Evolutionary conservation across 2,797 vertebrate genomes (phyloP).

Genomic region (Phyllotis vaccarum): DNA sequence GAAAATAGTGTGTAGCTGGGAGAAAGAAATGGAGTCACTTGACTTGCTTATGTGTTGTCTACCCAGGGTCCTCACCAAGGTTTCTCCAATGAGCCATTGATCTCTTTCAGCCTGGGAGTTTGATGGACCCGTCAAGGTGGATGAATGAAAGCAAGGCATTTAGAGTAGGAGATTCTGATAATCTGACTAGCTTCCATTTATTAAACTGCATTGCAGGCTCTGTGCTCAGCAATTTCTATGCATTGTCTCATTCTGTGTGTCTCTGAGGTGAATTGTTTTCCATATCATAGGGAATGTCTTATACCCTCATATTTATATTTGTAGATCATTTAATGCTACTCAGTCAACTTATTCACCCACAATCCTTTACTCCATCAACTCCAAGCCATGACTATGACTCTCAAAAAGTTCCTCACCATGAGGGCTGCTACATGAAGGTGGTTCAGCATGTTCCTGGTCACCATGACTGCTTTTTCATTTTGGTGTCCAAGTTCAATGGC

Average conservation of each 20-base stretch:
- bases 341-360: neutral
- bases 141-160: slow-evolving; percentile 31
- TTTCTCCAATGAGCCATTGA: neutral
- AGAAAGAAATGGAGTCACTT: neutral
- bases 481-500: neutral
- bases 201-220: neutral
- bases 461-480: neutral
- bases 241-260: neutral
- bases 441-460: neutral
- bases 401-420: neutral
- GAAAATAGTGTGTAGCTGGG: neutral
- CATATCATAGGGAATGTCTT: neutral
- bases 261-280: slow-evolving; percentile 9
- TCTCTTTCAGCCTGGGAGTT: slow-evolving; percentile 13
- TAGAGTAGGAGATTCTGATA: slow-evolving; percentile 19
- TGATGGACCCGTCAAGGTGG: neutral
- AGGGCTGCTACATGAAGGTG: neutral
- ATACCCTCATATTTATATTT: neutral
- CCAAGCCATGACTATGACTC: neutral
- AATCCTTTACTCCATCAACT: neutral
- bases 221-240: neutral
- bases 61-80: neutral
- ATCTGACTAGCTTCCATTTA: slow-evolving; percentile 18
- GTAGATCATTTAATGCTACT: neutral
- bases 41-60: neutral